A percentile compares a stretch with the other conserved stretches of the same genome.
phyloP scores from a whole-genome alignment of 1,140 invertebrate species.

The Drosophila oshimai region DNA sequence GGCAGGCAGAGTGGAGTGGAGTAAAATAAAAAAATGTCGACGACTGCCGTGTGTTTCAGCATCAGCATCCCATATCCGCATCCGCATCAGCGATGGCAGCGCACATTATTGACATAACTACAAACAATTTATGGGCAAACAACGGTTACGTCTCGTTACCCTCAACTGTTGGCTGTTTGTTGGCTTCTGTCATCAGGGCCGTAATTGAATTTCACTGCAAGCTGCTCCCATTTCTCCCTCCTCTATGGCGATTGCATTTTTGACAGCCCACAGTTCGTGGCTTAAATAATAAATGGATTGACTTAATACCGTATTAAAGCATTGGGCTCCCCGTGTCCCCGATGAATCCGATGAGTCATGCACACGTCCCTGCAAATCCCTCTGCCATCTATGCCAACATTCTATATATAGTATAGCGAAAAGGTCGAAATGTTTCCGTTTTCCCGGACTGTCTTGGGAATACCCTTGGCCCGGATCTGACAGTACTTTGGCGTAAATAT shows the following conservation, averaged over 20 bases:
- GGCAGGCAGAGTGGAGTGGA: conserved; percentile 17
- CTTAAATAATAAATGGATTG: conserved; percentile 76
- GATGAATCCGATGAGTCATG: conserved; percentile 58
- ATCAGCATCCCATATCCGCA: conserved; percentile 6
- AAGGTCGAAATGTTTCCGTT: conserved; percentile 39
- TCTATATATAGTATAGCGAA: conserved; percentile 17
- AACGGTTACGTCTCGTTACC: conserved; percentile 73
- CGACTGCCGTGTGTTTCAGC: conserved; percentile 25
- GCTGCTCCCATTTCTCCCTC: conserved; percentile 13
- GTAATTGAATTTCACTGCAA: conserved; percentile 71
- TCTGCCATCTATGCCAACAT: conserved; percentile 42
- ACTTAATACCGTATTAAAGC: conserved; percentile 76
- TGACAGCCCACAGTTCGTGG: conserved; percentile 64
- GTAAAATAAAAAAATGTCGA: conserved; percentile 29
- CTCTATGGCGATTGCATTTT: conserved; percentile 46
- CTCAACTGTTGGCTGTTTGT: conserved; percentile 32
- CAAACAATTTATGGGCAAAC: conserved; percentile 78
- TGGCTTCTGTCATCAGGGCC: conserved; percentile 23
- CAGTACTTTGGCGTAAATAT: conserved; percentile 20
- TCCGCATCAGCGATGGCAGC: conserved; percentile 16
- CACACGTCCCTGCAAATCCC: conserved; percentile 47
- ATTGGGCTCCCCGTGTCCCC: conserved; percentile 25
- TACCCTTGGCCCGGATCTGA: conserved; percentile 8
- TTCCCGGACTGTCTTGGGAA: conserved; percentile 13
- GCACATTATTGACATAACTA: conserved; percentile 72